Conservation (phyloP, 2,113 vertebrate species). For the Silurus meridionalis region DNA sequence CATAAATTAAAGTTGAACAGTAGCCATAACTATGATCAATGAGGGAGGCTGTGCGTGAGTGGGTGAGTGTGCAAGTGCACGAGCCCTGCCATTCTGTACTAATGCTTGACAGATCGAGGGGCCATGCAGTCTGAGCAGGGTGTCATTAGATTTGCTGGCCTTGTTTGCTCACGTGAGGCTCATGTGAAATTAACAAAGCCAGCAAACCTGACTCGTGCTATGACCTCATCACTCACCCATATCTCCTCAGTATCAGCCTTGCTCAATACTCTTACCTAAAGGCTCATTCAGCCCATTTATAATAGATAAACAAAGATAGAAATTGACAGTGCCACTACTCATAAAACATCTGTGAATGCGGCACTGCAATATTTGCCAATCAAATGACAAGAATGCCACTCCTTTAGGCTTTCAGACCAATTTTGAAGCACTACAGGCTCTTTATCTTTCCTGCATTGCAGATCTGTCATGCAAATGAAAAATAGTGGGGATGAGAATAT, state of each 20-base stretch:
- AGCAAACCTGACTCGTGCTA: conserved; percentile 28
- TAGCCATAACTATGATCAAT: conserved; percentile 56
- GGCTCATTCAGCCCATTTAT: background rate
- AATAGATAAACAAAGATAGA: background rate
- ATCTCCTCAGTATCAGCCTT: conserved; percentile 20
- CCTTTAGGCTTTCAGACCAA: conserved; percentile 34
- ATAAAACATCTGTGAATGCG: background rate
- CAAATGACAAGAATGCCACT: conserved; percentile 20
- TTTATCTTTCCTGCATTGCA: conserved; percentile 48
- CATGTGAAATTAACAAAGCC: conserved; percentile 40
- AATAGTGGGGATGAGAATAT: conserved; percentile 33
- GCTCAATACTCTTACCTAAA: background rate
- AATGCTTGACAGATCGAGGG: conserved; percentile 54
- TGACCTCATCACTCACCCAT: conserved; percentile 35
- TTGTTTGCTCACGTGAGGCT: conserved; percentile 37
- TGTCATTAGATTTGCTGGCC: conserved; percentile 38
- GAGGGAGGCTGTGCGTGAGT: conserved; percentile 31
- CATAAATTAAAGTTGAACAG: conserved; percentile 52
- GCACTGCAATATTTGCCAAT: conserved; percentile 3
- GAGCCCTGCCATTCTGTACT: conserved; percentile 39
- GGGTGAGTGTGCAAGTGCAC: conserved; percentile 3
- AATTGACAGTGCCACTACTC: conserved; percentile 9
- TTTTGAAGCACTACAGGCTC: background rate
- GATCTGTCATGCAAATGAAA: conserved; percentile 52
- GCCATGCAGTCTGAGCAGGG: conserved; percentile 8